Base-by-base conservation (phyloP, 2,113 vertebrate species). In the Zeus faber region DNA sequence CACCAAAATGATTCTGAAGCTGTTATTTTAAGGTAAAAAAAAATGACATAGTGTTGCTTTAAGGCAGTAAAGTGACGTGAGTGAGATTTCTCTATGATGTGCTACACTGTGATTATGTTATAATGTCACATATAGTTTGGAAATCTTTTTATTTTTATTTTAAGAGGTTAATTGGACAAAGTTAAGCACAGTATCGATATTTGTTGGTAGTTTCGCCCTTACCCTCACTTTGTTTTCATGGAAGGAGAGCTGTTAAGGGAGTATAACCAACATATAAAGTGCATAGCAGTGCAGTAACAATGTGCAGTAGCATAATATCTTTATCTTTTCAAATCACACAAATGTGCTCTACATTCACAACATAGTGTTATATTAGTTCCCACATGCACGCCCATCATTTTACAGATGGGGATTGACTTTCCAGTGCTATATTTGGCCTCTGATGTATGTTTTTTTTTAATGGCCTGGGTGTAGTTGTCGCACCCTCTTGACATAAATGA, bases 381-480 rank as follows among this genome's bases (percentile, higher is more conserved):
- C 67, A 74, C 81, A 62, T 64, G 71, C 65, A 76, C 81, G 58
- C 75, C 77, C 75, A 72, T 41, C 33, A 43, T 57, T 79, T 73
- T 51, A 45, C 55, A 62, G 59, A 65, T 77, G 79, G 80, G 67
- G 73, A 64, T 69, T 47, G 53, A 79, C 67, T 87, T 84, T 84
- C 81, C 77, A 76, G 65, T 21, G 31, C n/a, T 16, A 47, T 54
- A 79, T 79, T 77, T 48, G 72, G 69, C 31, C 45, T 39, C 71
- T 79, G 72, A 84, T 81, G 62, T 59, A 50, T 81, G 62, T 49
- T 2, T 45, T 49, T 31, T 49, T 49, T 39, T 20, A 21, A 26
- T 62, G 56, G 70, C 16, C 53, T 80, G 71, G 76, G 69, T 60
- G 70, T 67, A 70, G 67, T 49, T 67, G 54, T 72, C 60, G 62